These are phyloP conservation scores for Phyto melanocephala DNA, from an alignment of 2,888 invertebrate species.

Conservation along the genomic window DNA sequence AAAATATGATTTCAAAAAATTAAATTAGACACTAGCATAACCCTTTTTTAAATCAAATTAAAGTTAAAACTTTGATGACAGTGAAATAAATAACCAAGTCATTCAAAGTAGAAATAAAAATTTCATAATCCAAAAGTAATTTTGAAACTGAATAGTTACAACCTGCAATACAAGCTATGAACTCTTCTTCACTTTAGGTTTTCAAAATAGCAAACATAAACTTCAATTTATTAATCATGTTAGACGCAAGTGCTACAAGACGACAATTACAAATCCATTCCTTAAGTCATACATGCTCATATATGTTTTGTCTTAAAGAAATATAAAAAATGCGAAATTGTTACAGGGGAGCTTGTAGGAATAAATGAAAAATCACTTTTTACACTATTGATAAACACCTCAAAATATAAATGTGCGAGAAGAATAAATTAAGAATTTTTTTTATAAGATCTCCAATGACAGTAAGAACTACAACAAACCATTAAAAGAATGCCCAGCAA, in stretches of 20 bases:
- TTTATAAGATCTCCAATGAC: constrained; percentile 2
- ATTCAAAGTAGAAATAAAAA: too few relatives aligned
- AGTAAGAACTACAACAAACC: constrained; percentile 12
- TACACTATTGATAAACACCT: constrained; percentile 74
- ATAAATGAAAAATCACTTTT: constrained; percentile 15
- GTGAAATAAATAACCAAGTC: too few relatives aligned
- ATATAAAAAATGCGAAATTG: constrained; percentile 11
- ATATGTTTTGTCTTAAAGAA: neutral
- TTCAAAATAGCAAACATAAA: neutral
- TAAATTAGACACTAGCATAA: too few relatives aligned
- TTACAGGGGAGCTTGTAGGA: constrained; percentile 14
- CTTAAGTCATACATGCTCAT: neutral
- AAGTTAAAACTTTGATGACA: too few relatives aligned
- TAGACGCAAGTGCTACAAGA: neutral
- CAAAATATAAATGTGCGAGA: constrained; percentile 54
- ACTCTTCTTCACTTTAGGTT: neutral
- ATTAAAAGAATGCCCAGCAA: constrained; percentile 22
- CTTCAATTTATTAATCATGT: neutral
- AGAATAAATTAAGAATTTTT: constrained; percentile 13
- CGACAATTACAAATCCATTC: constrained; percentile 10
- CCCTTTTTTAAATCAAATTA: too few relatives aligned
- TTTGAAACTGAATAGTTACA: too few relatives aligned
- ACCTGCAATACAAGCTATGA: neutral
- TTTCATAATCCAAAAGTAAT: too few relatives aligned
- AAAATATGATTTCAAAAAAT: too few relatives aligned